A percentile compares a stretch with the other conserved stretches of the same genome.
Conservation (phyloP, 2,888 invertebrate genomes). For the Onthophagus sagittarius region DNA sequence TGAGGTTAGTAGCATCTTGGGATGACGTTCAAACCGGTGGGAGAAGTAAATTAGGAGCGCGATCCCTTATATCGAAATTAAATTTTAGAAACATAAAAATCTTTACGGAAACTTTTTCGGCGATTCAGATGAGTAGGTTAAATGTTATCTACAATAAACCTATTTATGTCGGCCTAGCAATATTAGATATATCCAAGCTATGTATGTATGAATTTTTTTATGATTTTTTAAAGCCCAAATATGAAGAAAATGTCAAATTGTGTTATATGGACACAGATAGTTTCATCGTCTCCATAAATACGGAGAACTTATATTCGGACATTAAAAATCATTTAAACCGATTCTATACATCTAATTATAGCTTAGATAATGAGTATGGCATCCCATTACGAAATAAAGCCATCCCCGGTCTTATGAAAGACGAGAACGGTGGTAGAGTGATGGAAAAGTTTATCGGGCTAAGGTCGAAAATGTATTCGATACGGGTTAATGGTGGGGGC, state of each 20-base stretch:
- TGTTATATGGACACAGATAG: slow-evolving; percentile 38
- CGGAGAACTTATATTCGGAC: slow-evolving; percentile 35
- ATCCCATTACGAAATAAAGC: slow-evolving; percentile 29
- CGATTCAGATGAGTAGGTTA: slow-evolving; percentile 36
- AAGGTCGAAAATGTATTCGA: slow-evolving; percentile 6
- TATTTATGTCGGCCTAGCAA: slow-evolving; percentile 41
- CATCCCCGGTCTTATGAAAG: slow-evolving; percentile 36
- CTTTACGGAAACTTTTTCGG: slow-evolving; percentile 37
- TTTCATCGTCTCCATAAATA: slow-evolving; percentile 36
- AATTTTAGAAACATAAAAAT: slow-evolving; percentile 37
- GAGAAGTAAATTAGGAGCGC: slow-evolving; percentile 35
- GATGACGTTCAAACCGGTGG: slow-evolving; percentile 18
- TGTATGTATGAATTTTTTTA: slow-evolving; percentile 45
- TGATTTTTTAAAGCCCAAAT: slow-evolving; percentile 35
- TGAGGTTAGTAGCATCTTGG: slow-evolving; percentile 36
- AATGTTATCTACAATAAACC: slow-evolving; percentile 40
- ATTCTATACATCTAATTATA: slow-evolving; percentile 40
- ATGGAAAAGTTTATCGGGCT: slow-evolving; percentile 10
- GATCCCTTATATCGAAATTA: slow-evolving; percentile 36
- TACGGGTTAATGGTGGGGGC: neutral
- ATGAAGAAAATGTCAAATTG: slow-evolving; percentile 31
- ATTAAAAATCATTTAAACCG: slow-evolving; percentile 31
- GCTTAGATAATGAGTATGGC: slow-evolving; percentile 30
- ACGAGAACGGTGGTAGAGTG: slow-evolving; percentile 35
- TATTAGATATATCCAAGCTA: slow-evolving; percentile 44